Base-by-base conservation (phyloP, 1,140 invertebrate species). In the Drosophila oshimai region DNA sequence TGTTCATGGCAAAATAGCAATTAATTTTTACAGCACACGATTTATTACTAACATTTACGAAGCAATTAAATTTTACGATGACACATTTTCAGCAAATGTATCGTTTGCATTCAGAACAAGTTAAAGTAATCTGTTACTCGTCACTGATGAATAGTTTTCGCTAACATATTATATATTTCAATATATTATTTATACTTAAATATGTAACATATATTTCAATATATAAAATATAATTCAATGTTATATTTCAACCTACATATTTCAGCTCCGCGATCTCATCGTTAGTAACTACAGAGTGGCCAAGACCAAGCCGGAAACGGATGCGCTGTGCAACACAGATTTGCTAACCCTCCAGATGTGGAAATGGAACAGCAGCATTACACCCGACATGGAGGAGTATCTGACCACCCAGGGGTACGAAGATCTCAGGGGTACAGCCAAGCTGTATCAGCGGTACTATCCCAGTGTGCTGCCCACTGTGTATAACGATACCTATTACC, bases 291-390 rank as follows among this genome's bases (percentile, higher is more conserved):
- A 94, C 74, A 92, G 92, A 6, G 91, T 74, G 18, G 42, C 79
- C 24, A 76, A 55, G 28, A 79, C 79, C 1, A 69, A 89, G 47
- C 89, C 89, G 0, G 77, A 72, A 0, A 74, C 41, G 2, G 92
- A 93, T 71, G 91, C 92, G 0, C 89, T 95, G 13, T 95, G 94
- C 74, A 26, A 50, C 3, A 89, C 93, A 7, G 94, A 95, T 84
- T 73, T 93, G 20, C 90, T 93, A 36, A 90, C 93, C 22, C 88
- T 95, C 2, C 90, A 92, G 67, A 91, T 91, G 49, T 95, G 94
- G 94, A 78, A 90, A 51, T 94, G 93, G 92, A 93, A 93, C 58
- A 70, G 91, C 4, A 92, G 92, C n/a, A 92, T 93, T 29, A 93
- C 92, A n/a, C 76, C 87, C n/a, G 91, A 92, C 10, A 92, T 91